phyloP scores from a whole-genome alignment of 2,888 invertebrate genomes.

The Mythimna lalbum region DNA sequence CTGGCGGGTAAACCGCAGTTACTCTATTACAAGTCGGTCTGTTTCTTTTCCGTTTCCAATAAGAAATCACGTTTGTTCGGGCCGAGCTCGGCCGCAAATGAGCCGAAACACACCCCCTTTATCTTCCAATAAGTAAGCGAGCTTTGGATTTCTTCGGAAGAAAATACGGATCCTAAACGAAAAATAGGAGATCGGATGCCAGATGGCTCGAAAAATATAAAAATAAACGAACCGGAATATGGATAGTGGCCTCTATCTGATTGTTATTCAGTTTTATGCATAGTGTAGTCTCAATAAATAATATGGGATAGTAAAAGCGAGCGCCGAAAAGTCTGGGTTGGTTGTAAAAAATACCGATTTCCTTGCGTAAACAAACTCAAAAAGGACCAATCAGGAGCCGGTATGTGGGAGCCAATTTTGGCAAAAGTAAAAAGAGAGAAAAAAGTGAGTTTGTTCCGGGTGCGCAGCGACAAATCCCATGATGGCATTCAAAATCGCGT shows the following conservation, averaged over 20 bases:
- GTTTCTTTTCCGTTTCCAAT: slow-evolving; percentile 80
- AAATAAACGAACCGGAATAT: slow-evolving; percentile 85
- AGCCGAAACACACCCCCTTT: slow-evolving; percentile 88
- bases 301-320: slow-evolving; percentile 74
- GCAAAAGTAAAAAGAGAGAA: slow-evolving; percentile 74
- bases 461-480: slow-evolving; percentile 82
- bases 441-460: slow-evolving; percentile 78
- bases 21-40: slow-evolving; percentile 78
- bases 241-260: slow-evolving; percentile 79
- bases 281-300: slow-evolving; percentile 79
- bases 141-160: slow-evolving; percentile 79
- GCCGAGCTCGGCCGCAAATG: slow-evolving; percentile 85
- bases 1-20: slow-evolving; percentile 74
- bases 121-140: slow-evolving; percentile 87
- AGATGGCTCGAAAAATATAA: slow-evolving; percentile 87
- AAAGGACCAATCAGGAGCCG: slow-evolving; percentile 58
- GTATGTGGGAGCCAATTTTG: slow-evolving; percentile 73
- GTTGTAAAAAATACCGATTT: slow-evolving; percentile 71
- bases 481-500: slow-evolving; percentile 87
- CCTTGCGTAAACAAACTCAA: slow-evolving; percentile 72
- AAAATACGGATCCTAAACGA: slow-evolving; percentile 77
- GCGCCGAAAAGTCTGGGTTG: slow-evolving; percentile 71
- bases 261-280: slow-evolving; percentile 82
- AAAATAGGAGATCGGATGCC: slow-evolving; percentile 79
- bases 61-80: slow-evolving; percentile 87